Percentiles rank a stretch among this genome's conserved stretches.
Evolutionary conservation across 1,140 invertebrate genomes (phyloP).

Genomic region (Hydropsyche tenuis): DNA sequence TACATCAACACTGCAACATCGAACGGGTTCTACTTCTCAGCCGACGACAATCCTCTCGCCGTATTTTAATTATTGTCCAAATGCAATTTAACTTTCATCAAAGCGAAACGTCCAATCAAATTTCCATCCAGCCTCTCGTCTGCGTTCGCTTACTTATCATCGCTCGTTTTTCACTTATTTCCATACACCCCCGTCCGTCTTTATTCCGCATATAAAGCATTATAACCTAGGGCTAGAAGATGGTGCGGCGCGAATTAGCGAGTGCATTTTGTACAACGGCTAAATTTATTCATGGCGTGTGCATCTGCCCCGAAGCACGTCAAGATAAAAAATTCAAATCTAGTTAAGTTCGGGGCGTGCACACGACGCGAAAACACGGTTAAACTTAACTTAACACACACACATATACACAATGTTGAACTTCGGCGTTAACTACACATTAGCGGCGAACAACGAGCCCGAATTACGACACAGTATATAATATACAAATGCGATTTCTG

Average conservation of each 20-base stretch:
- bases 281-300: constrained; percentile 36
- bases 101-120: constrained; percentile 26
- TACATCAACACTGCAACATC: too few relatives aligned
- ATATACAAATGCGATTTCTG: not conserved
- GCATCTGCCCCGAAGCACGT: constrained; percentile 32
- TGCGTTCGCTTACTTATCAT: not conserved
- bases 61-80: constrained; percentile 8
- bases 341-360: constrained; percentile 20
- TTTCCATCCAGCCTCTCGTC: constrained; percentile 1
- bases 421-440: too few relatives aligned
- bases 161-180: constrained; percentile 10
- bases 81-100: constrained; percentile 37
- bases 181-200: not conserved
- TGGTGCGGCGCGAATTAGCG: constrained; percentile 24
- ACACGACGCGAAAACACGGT: not conserved
- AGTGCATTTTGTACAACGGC: constrained; percentile 23
- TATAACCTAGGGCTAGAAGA: not conserved
- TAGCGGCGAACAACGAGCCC: too few relatives aligned
- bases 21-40: not conserved
- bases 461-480: not conserved
- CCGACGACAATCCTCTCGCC: not conserved
- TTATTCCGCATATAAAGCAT: too few relatives aligned
- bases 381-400: not conserved
- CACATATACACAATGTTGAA: not conserved
- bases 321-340: constrained; percentile 39